phyloP scores from a whole-genome alignment of 2,797 vertebrate genomes.

The Alectoris magna region DNA sequence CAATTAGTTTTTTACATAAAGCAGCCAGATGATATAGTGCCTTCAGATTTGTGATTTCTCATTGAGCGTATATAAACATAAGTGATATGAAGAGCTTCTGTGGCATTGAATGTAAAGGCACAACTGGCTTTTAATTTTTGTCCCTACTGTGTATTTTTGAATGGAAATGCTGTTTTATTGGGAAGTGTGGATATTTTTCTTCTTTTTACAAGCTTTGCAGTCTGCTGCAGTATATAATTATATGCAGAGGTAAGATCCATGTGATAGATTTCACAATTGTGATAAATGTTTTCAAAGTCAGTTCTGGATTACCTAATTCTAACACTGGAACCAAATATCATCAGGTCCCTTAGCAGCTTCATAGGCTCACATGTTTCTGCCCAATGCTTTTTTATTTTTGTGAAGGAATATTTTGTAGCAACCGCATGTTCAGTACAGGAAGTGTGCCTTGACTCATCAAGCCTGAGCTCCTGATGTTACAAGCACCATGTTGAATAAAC shows the following conservation, averaged over 20 bases:
- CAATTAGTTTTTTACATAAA: background rate
- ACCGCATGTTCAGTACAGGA: background rate
- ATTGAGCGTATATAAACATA: background rate
- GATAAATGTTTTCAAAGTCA: constrained; percentile 33
- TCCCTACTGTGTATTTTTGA: background rate
- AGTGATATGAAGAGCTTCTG: background rate
- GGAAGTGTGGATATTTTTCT: background rate
- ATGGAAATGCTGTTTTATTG: background rate
- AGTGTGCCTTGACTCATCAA: background rate
- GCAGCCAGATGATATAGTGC: background rate
- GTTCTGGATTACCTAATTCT: background rate
- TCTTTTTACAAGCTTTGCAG: background rate
- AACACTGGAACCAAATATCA: background rate
- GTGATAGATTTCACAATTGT: constrained; percentile 22
- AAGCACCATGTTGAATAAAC: background rate
- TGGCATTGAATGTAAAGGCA: background rate
- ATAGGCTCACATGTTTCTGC: background rate
- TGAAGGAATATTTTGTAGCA: background rate
- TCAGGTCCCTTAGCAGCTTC: constrained; percentile 10
- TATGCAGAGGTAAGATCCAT: background rate
- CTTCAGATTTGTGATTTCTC: background rate
- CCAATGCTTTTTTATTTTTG: background rate
- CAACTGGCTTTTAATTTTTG: background rate
- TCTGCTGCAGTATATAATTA: background rate
- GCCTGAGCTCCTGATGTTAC: background rate